A percentile compares a stretch with the other conserved stretches of the same genome.
Evolutionary conservation across 1,140 invertebrate species (phyloP).

Genomic region (Musca domestica): DNA sequence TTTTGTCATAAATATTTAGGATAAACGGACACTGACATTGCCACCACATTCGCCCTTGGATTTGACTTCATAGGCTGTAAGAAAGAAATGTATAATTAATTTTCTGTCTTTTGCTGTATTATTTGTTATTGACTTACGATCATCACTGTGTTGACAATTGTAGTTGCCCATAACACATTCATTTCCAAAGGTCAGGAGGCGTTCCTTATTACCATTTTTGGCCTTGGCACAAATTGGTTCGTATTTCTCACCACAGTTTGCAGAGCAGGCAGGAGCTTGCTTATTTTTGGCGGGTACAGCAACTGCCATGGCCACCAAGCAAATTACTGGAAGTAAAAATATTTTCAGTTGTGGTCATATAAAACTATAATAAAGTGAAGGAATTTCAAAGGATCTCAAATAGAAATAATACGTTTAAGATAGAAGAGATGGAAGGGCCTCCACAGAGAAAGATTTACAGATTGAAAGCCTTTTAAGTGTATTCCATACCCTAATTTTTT

Average conservation of each 20-base stretch:
- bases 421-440: background rate
- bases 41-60: slow-evolving; percentile 45
- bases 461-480: background rate
- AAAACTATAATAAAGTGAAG: background rate
- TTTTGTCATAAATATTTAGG: slow-evolving; percentile 29
- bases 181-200: slow-evolving; percentile 45
- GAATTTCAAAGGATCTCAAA: background rate
- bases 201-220: slow-evolving; percentile 47
- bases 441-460: background rate
- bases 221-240: slow-evolving; percentile 43
- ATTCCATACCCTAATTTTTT: background rate
- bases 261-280: slow-evolving; percentile 30
- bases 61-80: slow-evolving; percentile 42
- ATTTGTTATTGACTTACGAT: slow-evolving; percentile 36
- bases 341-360: background rate
- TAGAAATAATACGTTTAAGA: background rate
- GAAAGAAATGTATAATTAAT: background rate
- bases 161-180: slow-evolving; percentile 47
- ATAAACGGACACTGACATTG: slow-evolving; percentile 48
- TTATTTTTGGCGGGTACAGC: slow-evolving; percentile 40
- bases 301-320: slow-evolving; percentile 36
- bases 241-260: slow-evolving; percentile 36
- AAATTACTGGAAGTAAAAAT: slow-evolving; percentile 30
- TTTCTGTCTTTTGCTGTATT: background rate
- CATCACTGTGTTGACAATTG: slow-evolving; percentile 47